Evolutionary conservation across 53 echinoderm and acorn worm species (phyloP), one percentile per base, ranked within the genome.

Genomic region (Crossaster papposus): DNA sequence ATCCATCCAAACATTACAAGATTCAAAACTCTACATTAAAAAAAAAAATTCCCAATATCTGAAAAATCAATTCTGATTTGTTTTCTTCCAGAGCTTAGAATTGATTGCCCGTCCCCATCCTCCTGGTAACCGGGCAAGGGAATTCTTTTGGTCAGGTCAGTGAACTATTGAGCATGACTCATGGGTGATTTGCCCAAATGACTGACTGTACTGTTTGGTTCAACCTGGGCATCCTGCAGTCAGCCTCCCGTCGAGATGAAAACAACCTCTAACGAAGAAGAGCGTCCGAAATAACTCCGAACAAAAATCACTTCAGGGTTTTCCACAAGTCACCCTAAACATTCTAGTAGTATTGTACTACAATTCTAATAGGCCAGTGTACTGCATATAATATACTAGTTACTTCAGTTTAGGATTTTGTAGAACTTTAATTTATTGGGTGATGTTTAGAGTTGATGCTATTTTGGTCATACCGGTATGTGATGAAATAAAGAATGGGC

Each of bases 81-180:
- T 3, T 14, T 58, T 74, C 14, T 18, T 24, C 36, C 18, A 34
- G n/a, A n/a, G 18, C 35, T 11, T 36, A 17, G 18, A 34, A 34
- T 34, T 36, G 33, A 74, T 32, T 14, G 35, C 36, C 34, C 35
- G 36, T n/a, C 35, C 35, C 18, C 35, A 32, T 68, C 3, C 26
- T 28, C 68, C 26, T 26, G 28, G 68, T 28, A 68, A 71, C 72
- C 34, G 29, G 0, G 51, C 72, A 53, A 72, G 70, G 54, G 85
- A 31, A 85, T 53, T 73, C 72, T 72, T 53, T 54, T 72, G 26
- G 38, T 15, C 75, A 58, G 87, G 87, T 87, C 76, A 87, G 24
- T 87, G 87, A 87, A 87, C 87, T 87, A 77, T 63, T 75, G 76
- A 51, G 33, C 55, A 77, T 87, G 87, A 87, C 87, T 87, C 87